These are phyloP conservation scores for Paratilapia polleni DNA, from an alignment of 2,113 vertebrate genomes.

Conservation along the genomic window DNA sequence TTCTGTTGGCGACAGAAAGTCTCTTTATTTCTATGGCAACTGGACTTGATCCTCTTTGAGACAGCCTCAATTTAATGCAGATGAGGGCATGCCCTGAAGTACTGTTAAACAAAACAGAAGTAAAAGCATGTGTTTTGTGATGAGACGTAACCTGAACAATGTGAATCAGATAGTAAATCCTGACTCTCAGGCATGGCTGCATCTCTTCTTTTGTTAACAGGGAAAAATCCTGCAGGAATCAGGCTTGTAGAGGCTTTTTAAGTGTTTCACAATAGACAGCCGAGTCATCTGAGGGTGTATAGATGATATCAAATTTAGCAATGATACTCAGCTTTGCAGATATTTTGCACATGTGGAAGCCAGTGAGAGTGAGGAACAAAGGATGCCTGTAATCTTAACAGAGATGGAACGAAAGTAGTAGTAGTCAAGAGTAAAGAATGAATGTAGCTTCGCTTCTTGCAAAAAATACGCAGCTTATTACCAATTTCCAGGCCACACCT, in stretches of 20 bases:
- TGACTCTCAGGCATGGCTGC: background rate
- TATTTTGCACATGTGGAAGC: slow-evolving; percentile 1
- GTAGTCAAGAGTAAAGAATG: background rate
- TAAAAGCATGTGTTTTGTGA: background rate
- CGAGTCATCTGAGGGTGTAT: background rate
- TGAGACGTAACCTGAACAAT: background rate
- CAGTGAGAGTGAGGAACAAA: background rate
- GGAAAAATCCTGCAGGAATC: slow-evolving; percentile 7
- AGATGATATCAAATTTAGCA: background rate
- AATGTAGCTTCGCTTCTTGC: background rate
- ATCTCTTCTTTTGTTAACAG: background rate
- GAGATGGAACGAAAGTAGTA: background rate
- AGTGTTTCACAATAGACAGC: background rate
- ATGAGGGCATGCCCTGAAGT: background rate
- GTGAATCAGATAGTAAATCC: slow-evolving; percentile 1
- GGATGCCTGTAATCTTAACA: background rate
- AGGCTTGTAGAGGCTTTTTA: background rate
- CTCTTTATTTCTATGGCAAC: background rate
- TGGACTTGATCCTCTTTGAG: background rate
- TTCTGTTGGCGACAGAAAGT: background rate
- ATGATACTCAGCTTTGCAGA: background rate
- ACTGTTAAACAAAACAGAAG: background rate
- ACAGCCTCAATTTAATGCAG: background rate
- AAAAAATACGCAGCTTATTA: background rate
- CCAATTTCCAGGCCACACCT: background rate